Conservation (phyloP, 1,140 invertebrate genomes). For the Octopus bimaculoides region DNA sequence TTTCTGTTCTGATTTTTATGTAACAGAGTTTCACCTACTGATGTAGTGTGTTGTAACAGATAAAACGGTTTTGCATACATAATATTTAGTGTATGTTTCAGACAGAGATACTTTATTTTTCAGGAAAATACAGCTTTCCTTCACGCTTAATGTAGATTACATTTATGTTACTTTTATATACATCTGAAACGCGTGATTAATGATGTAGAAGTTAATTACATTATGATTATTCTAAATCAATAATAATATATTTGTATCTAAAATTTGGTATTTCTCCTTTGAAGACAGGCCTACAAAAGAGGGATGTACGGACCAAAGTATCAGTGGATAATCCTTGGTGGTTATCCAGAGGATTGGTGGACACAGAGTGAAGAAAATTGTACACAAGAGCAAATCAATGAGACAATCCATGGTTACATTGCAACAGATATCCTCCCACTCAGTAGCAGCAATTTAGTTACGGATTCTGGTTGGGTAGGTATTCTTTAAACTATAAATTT, state of each 20-base stretch:
- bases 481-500: neutral
- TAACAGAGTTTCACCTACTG: no score
- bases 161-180: no score
- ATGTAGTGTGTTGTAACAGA: no score
- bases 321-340: slow-evolving; percentile 95
- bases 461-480: slow-evolving; percentile 87
- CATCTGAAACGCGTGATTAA: no score
- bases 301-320: slow-evolving; percentile 85
- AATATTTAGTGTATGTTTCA: no score
- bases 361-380: slow-evolving; percentile 66
- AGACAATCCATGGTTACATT: slow-evolving; percentile 86
- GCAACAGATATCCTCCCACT: slow-evolving; percentile 79
- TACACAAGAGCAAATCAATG: slow-evolving; percentile 71
- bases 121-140: no score
- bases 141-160: no score
- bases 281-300: slow-evolving; percentile 61
- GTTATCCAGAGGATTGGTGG: slow-evolving; percentile 77
- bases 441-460: slow-evolving; percentile 73
- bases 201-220: no score
- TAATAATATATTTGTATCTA: neutral
- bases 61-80: no score
- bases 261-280: slow-evolving; percentile 14
- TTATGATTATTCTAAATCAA: no score
- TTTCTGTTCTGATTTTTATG: no score
- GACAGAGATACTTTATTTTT: no score